Evolutionary conservation across 2,888 invertebrate genomes (phyloP).

Genomic region (Tenthredo livida): DNA sequence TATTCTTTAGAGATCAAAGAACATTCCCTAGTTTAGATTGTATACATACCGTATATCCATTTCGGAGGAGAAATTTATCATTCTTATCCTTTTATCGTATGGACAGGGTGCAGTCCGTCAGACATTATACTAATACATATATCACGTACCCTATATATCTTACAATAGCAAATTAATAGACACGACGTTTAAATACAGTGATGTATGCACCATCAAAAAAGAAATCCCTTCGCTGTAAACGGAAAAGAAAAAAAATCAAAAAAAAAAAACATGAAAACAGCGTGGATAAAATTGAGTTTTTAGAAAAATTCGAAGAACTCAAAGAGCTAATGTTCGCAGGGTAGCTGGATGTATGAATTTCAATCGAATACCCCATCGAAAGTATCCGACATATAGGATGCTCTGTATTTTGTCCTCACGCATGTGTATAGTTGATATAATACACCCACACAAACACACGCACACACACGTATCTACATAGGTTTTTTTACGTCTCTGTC

Average conservation of each 20-base stretch:
- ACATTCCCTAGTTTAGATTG: conserved; percentile 2
- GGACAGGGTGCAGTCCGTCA: not conserved
- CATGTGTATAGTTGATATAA: not conserved
- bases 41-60: not conserved
- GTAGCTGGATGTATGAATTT: not conserved
- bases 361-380: not conserved
- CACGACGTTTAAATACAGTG: not conserved
- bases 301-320: not conserved
- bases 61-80: not conserved
- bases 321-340: not conserved
- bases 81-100: conserved; percentile 2
- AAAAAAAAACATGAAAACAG: not conserved
- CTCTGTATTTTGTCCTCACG: not conserved
- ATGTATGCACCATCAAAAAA: too few relatives aligned
- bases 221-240: too few relatives aligned
- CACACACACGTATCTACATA: not conserved
- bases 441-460: not conserved
- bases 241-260: too few relatives aligned
- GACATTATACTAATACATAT: conserved; percentile 1
- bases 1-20: not conserved
- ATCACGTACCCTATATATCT: not conserved
- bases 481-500: not conserved
- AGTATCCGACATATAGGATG: too few relatives aligned
- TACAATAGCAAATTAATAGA: not conserved
- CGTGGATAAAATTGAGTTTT: not conserved